Evolutionary conservation across 2,888 invertebrate genomes (phyloP), one percentile per base, ranked within the genome.

Genomic region (Idaea aversata): DNA sequence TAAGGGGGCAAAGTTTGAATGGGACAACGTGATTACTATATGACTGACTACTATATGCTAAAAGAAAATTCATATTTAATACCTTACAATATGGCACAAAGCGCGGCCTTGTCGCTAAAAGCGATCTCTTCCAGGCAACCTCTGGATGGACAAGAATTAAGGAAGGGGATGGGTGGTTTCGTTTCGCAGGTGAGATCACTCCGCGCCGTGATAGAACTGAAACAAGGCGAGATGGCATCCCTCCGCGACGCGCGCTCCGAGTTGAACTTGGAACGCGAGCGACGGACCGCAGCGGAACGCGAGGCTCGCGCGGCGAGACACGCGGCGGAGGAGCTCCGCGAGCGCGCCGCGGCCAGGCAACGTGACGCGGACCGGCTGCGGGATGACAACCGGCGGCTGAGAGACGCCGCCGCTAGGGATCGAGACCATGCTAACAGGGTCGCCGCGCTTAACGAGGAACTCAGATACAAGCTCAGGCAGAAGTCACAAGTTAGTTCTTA

Each of bases 131-230:
- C n/a, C n/a, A n/a, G n/a, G n/a, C n/a, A n/a, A n/a, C n/a, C n/a
- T n/a, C n/a, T n/a, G n/a, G n/a, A n/a, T n/a, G n/a, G n/a, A n/a
- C n/a, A n/a, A n/a, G n/a, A n/a, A n/a, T n/a, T n/a, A n/a, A n/a
- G n/a, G n/a, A n/a, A n/a, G n/a, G n/a, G n/a, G n/a, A n/a, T n/a
- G n/a, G n/a, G 61, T 63, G 2, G 38, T 47, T 36, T 34, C 36
- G 0, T 58, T 16, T 5, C 63, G 0, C 72, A 91, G 92, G 91
- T 86, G 81, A 94, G 77, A 75, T 98, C 98, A 16, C 91, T 99
- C 69, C 95, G 97, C 71, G 96, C 96, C 57, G 98, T 99, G 4
- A 93, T 99, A 68, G 98, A 98, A 77, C 93, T 99, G 80, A 96
- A 97, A 80, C 97, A 97, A 83, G 95, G 96, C 34, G 98, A 99